A percentile compares a stretch with the other conserved stretches of the same genome.
phyloP scores from a whole-genome alignment of 2,888 invertebrate species.

The Lycia hirtaria region DNA sequence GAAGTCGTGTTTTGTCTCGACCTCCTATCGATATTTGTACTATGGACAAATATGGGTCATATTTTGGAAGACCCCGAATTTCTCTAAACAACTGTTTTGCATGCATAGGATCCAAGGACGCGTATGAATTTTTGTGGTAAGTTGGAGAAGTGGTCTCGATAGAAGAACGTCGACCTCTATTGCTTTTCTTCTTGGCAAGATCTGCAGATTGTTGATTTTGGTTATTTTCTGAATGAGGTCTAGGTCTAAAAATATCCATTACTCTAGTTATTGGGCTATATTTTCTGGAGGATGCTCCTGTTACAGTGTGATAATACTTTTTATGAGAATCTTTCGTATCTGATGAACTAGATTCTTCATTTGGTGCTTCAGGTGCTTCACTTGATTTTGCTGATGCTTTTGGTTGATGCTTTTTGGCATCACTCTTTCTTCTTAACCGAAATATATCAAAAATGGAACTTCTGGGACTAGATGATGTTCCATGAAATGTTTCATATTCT shows the following conservation, averaged over 20 bases:
- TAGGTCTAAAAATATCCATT: constrained; percentile 80
- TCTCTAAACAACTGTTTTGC: constrained; percentile 80
- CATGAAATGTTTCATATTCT: constrained; percentile 82
- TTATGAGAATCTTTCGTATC: constrained; percentile 77
- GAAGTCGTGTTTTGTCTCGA: constrained; percentile 76
- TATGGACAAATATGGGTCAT: constrained; percentile 80
- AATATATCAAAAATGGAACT: constrained; percentile 83
- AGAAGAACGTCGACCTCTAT: constrained; percentile 73
- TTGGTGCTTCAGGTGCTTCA: constrained; percentile 67
- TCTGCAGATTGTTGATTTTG: constrained; percentile 63
- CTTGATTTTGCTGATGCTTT: constrained; percentile 61
- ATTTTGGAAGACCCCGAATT: constrained; percentile 78
- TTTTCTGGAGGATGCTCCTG: constrained; percentile 77
- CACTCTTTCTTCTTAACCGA: constrained; percentile 79
- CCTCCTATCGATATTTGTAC: constrained; percentile 82
- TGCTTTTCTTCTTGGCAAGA: constrained; percentile 69
- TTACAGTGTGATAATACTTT: constrained; percentile 82
- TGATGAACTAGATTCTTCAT: constrained; percentile 61
- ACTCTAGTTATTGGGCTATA: constrained; percentile 81
- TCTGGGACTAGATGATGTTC: constrained; percentile 79
- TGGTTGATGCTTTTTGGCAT: constrained; percentile 72
- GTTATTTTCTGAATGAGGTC: constrained; percentile 68
- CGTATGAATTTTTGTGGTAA: constrained; percentile 81
- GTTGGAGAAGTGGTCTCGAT: constrained; percentile 81
- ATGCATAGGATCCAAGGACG: constrained; percentile 77